These are phyloP conservation scores for Junonia oenone DNA, from an alignment of 2,888 invertebrate species.

Conservation along the genomic window DNA sequence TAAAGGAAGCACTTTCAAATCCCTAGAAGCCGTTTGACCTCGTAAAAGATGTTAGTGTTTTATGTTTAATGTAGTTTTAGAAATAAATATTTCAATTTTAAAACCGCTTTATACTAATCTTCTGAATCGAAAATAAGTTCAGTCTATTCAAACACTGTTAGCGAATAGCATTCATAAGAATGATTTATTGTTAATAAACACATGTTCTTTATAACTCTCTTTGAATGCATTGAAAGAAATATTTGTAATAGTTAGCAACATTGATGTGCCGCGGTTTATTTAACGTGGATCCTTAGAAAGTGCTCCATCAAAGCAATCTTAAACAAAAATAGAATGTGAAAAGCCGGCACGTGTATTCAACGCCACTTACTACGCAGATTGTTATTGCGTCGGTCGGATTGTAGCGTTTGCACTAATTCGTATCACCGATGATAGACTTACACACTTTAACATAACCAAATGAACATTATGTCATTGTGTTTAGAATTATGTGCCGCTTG, in stretches of 20 bases:
- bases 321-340: slow-evolving; percentile 45
- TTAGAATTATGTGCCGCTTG: slow-evolving; percentile 11
- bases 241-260: background rate
- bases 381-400: slow-evolving; percentile 25
- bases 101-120: background rate
- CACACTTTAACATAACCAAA: slow-evolving; percentile 5
- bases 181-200: background rate
- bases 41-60: slow-evolving; percentile 2
- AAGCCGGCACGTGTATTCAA: slow-evolving; percentile 28
- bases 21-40: slow-evolving; percentile 15
- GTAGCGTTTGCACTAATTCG: slow-evolving; percentile 6
- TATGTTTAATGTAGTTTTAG: background rate
- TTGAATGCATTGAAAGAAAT: background rate
- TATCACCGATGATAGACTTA: slow-evolving; percentile 12
- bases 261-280: background rate
- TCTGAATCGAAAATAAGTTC: background rate
- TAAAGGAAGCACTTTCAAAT: slow-evolving; percentile 16
- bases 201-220: background rate
- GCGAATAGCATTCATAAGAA: background rate
- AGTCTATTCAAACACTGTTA: background rate
- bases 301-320: slow-evolving; percentile 13
- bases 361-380: slow-evolving; percentile 30
- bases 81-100: background rate
- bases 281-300: slow-evolving; percentile 22
- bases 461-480: slow-evolving; percentile 5